Percentiles rank a stretch among this genome's conserved stretches.
These are phyloP conservation scores for Orestias chungarensis DNA, from an alignment of 2,797 vertebrate genomes.

Conservation along the genomic window DNA sequence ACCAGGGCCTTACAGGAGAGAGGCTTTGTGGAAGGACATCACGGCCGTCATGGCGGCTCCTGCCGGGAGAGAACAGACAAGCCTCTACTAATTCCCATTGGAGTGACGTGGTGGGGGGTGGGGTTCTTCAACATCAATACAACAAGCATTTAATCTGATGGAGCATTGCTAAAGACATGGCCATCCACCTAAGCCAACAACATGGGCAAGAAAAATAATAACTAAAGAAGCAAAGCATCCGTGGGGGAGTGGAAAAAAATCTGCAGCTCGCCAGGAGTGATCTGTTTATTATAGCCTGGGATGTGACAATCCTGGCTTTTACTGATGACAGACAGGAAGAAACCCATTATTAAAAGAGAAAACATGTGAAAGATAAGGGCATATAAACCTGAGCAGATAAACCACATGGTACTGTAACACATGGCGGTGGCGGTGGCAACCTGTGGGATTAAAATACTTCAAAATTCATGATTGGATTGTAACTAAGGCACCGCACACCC, in stretches of 20 bases:
- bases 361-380: neutral
- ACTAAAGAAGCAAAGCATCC: neutral
- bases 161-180: neutral
- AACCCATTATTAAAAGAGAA: neutral
- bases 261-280: neutral
- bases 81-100: slow-evolving; percentile 54
- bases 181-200: neutral
- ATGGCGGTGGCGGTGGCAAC: neutral
- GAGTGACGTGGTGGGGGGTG: slow-evolving; percentile 21
- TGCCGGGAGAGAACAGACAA: slow-evolving; percentile 55
- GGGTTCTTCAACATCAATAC: no score
- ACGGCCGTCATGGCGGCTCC: slow-evolving; percentile 65
- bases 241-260: neutral
- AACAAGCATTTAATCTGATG: neutral
- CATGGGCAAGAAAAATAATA: neutral
- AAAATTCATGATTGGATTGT: neutral
- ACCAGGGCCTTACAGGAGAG: slow-evolving; percentile 53
- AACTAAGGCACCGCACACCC: slow-evolving; percentile 5
- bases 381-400: neutral
- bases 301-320: neutral
- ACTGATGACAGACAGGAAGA: neutral
- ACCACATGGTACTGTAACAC: neutral
- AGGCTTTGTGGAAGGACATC: slow-evolving; percentile 53
- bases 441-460: neutral
- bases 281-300: neutral